Base-by-base conservation (phyloP, 2,888 invertebrate species). In the Panopea generosa region DNA sequence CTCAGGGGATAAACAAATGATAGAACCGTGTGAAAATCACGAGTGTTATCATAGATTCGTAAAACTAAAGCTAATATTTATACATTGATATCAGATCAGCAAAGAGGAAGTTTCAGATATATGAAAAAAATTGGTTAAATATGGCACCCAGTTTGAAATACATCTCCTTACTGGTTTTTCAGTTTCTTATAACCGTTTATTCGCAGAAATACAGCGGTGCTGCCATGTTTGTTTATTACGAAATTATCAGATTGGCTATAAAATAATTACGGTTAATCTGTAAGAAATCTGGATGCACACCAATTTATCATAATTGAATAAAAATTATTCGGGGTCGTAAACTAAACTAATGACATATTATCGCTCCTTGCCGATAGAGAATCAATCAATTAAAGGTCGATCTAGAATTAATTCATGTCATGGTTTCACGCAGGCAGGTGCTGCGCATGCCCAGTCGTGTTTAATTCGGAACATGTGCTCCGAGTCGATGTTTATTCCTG, bases 321-420 rank as follows among this genome's bases (percentile, higher is more conserved):
- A 75, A 75, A 70, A 75, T 69, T 65, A 65, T 56, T 53, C 63
- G 22, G 45, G 53, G 27, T 67, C 40, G 53, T 43, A 57, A 70
- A 57, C 49, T 60, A 49, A 53, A 27, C 29, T 69, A 60, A 65
- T 69, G 65, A 53, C 63, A 65, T 59, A 56, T 65, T 65, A 69
- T 55, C 72, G 16, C 38, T 26, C 16, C 18, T 50, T 27, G 18
- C 38, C 38, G 75, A 75, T 75, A 75, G 53, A 50, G 56, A 56
- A 60, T 66, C 70, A 61, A 70, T 66, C 70, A 70, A 73, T 77
- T 77, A 77, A 70, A 66, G 45, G 38, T 43, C 59, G 66, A 73
- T 77, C 52, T 66, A 66, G 77, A 66, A 73, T 57, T 66, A 73
- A 77, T 77, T 69, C 69, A 53, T 73, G 77, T 50, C 77, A 73